Evolutionary conservation across 2,888 invertebrate genomes (phyloP).

Genomic region (Lepidonotus clava): DNA sequence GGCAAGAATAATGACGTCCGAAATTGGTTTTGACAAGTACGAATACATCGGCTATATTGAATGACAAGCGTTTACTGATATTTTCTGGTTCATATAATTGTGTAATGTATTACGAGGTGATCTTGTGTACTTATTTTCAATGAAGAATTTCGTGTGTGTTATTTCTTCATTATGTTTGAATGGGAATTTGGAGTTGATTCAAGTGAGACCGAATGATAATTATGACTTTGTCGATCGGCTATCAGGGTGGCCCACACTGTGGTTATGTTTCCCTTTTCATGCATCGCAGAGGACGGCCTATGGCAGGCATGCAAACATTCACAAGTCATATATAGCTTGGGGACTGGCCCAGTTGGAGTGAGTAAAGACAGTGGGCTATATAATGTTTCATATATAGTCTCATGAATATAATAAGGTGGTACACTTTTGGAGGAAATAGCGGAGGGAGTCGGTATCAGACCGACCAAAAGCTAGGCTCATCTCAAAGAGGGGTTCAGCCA

Average conservation of each 20-base stretch:
- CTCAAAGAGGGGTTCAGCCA: conserved; percentile 2
- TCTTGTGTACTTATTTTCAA: conserved; percentile 13
- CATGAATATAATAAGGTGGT: not conserved
- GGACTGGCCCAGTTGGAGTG: conserved; percentile 24
- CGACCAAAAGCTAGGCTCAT: not conserved
- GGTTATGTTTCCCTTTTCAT: conserved; percentile 8
- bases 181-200: not conserved
- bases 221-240: conserved; percentile 41
- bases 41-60: conserved; percentile 15
- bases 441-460: conserved; percentile 3
- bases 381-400: conserved; percentile 32
- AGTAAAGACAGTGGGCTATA: conserved; percentile 19
- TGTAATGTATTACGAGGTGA: conserved; percentile 6
- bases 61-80: conserved; percentile 20
- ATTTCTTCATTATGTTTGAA: not conserved
- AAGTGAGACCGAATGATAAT: not conserved
- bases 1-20: too few relatives aligned
- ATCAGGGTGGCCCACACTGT: conserved; percentile 42
- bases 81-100: not conserved
- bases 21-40: conserved; percentile 8
- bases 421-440: not conserved
- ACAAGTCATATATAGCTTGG: conserved; percentile 30
- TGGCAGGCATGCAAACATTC: conserved; percentile 46
- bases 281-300: conserved; percentile 2
- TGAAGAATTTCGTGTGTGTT: conserved; percentile 15